A percentile compares a stretch with the other conserved stretches of the same genome.
phyloP scores from a whole-genome alignment of 2,888 invertebrate genomes.

The Drosophila ezoana region DNA sequence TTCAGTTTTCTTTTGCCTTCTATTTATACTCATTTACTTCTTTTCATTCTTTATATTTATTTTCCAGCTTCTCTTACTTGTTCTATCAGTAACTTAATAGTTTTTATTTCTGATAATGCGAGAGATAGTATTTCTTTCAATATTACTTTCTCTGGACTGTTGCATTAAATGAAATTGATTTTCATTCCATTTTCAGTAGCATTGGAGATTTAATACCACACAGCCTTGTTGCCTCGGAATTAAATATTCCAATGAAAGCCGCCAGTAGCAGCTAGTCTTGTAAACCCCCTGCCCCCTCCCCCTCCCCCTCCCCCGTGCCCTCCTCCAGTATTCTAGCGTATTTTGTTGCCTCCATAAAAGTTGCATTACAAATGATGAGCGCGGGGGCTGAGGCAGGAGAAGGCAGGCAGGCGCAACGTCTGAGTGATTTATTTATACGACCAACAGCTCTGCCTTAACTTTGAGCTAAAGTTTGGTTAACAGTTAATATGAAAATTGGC shows the following conservation, averaged over 20 bases:
- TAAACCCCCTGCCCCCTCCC: neutral
- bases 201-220: conserved; percentile 4
- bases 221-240: neutral
- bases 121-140: neutral
- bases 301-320: neutral
- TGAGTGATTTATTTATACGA: conserved; percentile 9
- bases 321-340: neutral
- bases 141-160: neutral
- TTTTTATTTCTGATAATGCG: neutral
- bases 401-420: neutral
- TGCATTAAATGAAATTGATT: neutral
- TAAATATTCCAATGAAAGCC: neutral
- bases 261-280: neutral
- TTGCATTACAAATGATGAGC: neutral
- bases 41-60: no score
- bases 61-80: neutral
- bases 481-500: conserved; percentile 15
- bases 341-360: neutral
- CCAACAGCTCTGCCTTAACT: neutral
- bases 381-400: neutral
- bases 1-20: neutral
- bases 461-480: neutral
- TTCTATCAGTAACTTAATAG: no score
- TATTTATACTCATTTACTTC: no score
- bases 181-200: neutral